Evolutionary conservation across 2,888 invertebrate genomes (phyloP), one percentile per base, ranked within the genome.

Genomic region (Ariolimax columbianus): DNA sequence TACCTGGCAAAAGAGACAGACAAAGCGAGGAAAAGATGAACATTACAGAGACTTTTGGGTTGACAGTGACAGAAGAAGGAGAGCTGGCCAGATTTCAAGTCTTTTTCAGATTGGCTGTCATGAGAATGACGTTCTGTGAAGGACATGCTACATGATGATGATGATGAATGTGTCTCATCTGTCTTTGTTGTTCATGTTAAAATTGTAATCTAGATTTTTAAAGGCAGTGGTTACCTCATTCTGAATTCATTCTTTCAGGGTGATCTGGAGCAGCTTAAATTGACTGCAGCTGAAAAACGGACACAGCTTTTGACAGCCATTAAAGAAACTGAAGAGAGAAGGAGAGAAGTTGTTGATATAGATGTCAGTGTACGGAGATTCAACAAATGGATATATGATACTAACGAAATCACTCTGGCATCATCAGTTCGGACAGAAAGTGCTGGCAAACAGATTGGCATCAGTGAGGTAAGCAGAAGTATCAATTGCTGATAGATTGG

Each of bases 371-470:
- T 91, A 47, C 89, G 89, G 63, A 90, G 91, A 68, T 87, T 93
- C 36, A 91, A 92, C 88, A 87, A 91, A 79, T 93, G 92, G 93
- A 91, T 93, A 40, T 89, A 88, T 6, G 91, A 92, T 77, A 92
- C 91, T 14, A 91, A 91, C 86, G 88, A 89, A 82, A 82, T 91
- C 77, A 88, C 90, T 11, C 79, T 89, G 36, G 82, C 89, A 30
- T 86, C 90, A 11, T 79, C 84, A 26, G 77, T 85, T 26, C 88
- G 88, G 17, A 82, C 87, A 73, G 83, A 47, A 38, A 84, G 63
- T 3, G 84, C 89, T 78, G 87, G 90, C 17, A 87, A 90, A 75
- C 90, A 90, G 82, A 84, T 87, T 19, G 86, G 90, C 79, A 87
- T 92, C 19, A 90, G 91, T 77, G 89, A 91, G 90, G 92, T 91